Conservation (phyloP, 1,140 invertebrate species). For the Cheumatopsyche charites region DNA sequence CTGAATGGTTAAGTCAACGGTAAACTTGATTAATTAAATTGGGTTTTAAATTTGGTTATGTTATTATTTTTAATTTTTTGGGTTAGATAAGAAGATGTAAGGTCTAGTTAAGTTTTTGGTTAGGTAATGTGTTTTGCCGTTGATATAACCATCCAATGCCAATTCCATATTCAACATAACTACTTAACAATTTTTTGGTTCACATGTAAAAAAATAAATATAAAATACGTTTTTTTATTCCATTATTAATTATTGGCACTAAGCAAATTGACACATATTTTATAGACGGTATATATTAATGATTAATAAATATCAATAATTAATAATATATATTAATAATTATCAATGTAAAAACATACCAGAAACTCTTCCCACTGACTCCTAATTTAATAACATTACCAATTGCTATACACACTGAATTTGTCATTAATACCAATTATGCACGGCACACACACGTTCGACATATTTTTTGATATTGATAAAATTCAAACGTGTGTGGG, state of each 20-base stretch:
- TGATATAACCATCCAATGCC: no score
- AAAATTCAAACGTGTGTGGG: background rate
- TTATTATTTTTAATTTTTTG: no score
- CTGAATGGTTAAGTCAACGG: no score
- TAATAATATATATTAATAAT: conserved; percentile 3
- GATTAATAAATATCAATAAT: background rate
- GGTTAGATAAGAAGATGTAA: no score
- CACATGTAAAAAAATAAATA: conserved; percentile 18
- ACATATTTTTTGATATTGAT: conserved; percentile 7
- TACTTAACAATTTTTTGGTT: conserved; percentile 13
- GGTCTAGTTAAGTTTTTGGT: no score
- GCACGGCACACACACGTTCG: background rate
- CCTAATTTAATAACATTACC: conserved; percentile 42
- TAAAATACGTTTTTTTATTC: conserved; percentile 4
- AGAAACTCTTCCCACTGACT: conserved; percentile 25
- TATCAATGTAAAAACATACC: conserved; percentile 13
- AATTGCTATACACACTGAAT: conserved; percentile 39
- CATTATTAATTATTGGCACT: conserved; percentile 33
- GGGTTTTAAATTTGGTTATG: no score
- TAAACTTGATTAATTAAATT: no score
- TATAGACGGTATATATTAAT: conserved; percentile 33
- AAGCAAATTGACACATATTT: conserved; percentile 38
- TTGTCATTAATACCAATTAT: background rate
- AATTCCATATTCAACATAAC: background rate
- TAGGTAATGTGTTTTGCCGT: no score